Evolutionary conservation across 2,797 vertebrate species (phyloP), one percentile per base, ranked within the genome.

Genomic region (Enteromius mattozi): DNA sequence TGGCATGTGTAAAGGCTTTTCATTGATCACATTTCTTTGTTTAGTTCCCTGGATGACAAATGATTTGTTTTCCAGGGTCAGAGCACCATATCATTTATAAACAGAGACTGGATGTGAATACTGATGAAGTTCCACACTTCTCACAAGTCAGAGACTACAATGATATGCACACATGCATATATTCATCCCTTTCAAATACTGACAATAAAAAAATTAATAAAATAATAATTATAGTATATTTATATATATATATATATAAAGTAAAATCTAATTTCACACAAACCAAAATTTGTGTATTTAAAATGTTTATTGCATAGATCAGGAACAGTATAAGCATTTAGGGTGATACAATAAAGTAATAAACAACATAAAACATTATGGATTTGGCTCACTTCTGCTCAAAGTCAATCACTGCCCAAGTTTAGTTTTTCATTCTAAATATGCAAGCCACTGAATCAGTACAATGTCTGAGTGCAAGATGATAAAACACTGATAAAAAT

Each of bases 241-340:
- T 37, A 37, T 35, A 35, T 5, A 35, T 35, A 35, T 35, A 35
- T 7, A 40, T 40, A 40, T 9, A 10, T 45, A 33, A 21, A 33
- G 1, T 10, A 42, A 10, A 4, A 56, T n/a, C 0, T 21, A 6
- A 33, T 17, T 59, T 37, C 14, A 42, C 19, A 35, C 0, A 63
- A 17, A 37, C 2, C 6, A 56, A n/a, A 33, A 13, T 30, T 4
- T 24, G 19, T 8, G 51, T 19, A 37, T 79, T 76, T 82, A 14
- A 65, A 80, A 65, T 0, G 24, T 87, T 87, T 83, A 87, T 85
- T 88, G 87, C 80, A 88, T 88, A 87, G 85, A 35, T 80, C 51
- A 83, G 56, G 66, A 59, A 71, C 21, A 45, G 30, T 37, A 66
- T 6, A 80, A 66, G 21, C 9, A 54, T 42, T 19, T 68, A 45